phyloP scores from a whole-genome alignment of 2,888 invertebrate genomes.

The Synergus itoensis region DNA sequence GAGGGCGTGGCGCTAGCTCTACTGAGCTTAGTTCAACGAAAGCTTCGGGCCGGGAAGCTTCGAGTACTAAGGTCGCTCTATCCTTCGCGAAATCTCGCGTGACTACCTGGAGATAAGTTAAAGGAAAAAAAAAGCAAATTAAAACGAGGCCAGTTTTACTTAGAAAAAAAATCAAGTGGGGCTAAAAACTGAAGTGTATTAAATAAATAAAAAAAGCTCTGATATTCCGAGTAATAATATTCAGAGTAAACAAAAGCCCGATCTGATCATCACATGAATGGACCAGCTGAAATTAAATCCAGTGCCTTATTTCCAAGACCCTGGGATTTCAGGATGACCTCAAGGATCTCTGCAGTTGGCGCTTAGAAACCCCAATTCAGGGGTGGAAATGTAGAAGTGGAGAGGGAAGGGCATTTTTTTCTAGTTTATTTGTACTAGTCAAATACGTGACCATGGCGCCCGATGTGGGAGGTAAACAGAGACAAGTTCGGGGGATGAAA shows the following conservation, averaged over 20 bases:
- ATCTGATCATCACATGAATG: conserved; percentile 36
- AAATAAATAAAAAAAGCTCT: neutral
- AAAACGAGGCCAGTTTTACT: neutral
- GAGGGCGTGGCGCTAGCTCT: conserved; percentile 74
- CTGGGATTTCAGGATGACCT: neutral
- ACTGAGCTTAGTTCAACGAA: conserved; percentile 68
- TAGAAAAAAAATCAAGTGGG: neutral
- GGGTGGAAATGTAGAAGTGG: neutral
- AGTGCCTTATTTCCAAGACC: conserved; percentile 24
- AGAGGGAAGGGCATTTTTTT: neutral
- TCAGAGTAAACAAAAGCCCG: neutral
- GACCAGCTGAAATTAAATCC: conserved; percentile 18
- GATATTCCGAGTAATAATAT: neutral
- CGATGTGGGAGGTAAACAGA: conserved; percentile 63
- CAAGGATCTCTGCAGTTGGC: neutral
- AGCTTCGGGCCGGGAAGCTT: conserved; percentile 68
- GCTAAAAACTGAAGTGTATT: neutral
- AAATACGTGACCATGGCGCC: conserved; percentile 62
- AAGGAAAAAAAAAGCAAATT: neutral
- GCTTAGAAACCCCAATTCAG: neutral
- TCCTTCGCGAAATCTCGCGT: conserved; percentile 5
- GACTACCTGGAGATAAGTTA: neutral
- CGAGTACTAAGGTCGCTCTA: conserved; percentile 47
- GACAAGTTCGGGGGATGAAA: conserved; percentile 24
- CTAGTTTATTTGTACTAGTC: neutral